phyloP scores from a whole-genome alignment of 2,888 invertebrate genomes.

The Andrena flavipes region DNA sequence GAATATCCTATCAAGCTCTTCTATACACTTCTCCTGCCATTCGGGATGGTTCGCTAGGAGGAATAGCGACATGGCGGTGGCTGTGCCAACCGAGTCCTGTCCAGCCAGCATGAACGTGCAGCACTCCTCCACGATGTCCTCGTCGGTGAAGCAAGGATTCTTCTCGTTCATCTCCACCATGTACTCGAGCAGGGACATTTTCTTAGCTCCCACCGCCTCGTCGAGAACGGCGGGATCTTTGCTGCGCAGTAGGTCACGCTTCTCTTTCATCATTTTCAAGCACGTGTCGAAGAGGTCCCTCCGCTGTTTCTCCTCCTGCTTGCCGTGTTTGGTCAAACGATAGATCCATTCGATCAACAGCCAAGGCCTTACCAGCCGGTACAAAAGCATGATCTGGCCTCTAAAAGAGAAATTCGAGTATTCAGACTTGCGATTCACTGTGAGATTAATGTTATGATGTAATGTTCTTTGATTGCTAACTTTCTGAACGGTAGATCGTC shows the following conservation, averaged over 20 bases:
- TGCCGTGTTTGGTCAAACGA: constrained; percentile 85
- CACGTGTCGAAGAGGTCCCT: constrained; percentile 74
- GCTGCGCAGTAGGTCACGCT: constrained; percentile 55
- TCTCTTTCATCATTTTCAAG: constrained; percentile 72
- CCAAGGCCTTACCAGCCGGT: constrained; percentile 87
- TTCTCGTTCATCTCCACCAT: constrained; percentile 86
- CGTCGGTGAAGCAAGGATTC: constrained; percentile 86
- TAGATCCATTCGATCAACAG: constrained; percentile 86
- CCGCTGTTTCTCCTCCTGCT: constrained; percentile 85
- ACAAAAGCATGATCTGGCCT: constrained; percentile 86
- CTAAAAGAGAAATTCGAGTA: constrained; percentile 75
- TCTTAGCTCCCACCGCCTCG: not conserved
- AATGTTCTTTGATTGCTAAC: constrained; percentile 79
- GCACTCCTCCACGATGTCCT: constrained; percentile 87
- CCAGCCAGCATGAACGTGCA: constrained; percentile 89
- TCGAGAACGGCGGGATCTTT: not conserved
- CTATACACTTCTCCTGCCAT: constrained; percentile 82
- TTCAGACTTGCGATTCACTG: not conserved
- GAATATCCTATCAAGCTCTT: constrained; percentile 77
- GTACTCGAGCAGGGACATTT: constrained; percentile 84
- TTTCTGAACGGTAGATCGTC: constrained; percentile 86
- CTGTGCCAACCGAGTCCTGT: constrained; percentile 88
- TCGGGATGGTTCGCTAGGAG: constrained; percentile 86
- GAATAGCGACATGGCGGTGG: constrained; percentile 87
- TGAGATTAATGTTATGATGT: not conserved